Evolutionary conservation across 2,888 invertebrate genomes (phyloP).

Genomic region (Metacarcinus magister): DNA sequence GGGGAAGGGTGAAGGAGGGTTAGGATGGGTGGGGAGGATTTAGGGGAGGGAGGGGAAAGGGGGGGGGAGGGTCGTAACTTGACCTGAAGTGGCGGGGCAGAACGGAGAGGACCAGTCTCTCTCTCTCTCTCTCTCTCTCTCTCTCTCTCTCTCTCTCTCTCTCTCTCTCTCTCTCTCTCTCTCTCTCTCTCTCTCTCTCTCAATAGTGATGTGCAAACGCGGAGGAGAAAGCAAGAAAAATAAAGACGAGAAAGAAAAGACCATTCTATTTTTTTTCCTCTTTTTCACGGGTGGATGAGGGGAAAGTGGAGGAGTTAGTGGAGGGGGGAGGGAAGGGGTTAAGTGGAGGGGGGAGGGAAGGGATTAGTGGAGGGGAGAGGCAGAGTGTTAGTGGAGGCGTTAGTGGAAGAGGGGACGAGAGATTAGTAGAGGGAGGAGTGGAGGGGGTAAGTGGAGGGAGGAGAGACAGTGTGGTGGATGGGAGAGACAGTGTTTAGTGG

Average conservation of each 20-base stretch:
- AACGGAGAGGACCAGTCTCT: background rate
- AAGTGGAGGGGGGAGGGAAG: background rate
- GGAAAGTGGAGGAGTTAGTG: background rate
- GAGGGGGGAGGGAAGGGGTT: background rate
- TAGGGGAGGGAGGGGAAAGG: too few species aligned
- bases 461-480: too few species aligned
- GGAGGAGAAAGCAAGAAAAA: background rate
- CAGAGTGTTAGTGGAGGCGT: too few species aligned
- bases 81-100: too few species aligned
- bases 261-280: background rate
- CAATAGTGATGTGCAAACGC: slow-evolving; percentile 20
- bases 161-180: slow-evolving; percentile 16
- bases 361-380: background rate
- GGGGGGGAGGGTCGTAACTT: too few species aligned
- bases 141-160: background rate
- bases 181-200: slow-evolving; percentile 26
- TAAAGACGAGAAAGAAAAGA: background rate
- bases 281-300: background rate
- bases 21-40: too few species aligned
- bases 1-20: too few species aligned
- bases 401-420: too few species aligned
- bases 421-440: too few species aligned
- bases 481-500: too few species aligned
- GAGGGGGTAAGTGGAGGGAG: too few species aligned
- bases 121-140: background rate